Conservation (phyloP, 2,888 invertebrate species). For the Meloe dianella region DNA sequence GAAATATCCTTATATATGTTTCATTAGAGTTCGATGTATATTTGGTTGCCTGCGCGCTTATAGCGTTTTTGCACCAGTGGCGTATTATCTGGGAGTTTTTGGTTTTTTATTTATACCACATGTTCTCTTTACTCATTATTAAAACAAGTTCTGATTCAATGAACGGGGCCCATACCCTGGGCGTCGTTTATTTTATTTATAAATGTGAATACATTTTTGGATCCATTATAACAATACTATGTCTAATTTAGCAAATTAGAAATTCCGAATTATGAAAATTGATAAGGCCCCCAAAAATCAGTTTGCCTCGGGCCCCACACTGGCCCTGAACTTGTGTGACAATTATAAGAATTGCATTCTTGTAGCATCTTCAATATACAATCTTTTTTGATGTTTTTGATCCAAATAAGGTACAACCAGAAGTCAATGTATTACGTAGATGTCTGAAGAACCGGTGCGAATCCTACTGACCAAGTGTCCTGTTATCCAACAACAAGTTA, state of each 20-base stretch:
- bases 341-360: background rate
- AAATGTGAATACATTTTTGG: too few relatives aligned
- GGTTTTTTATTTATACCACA: background rate
- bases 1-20: too few relatives aligned
- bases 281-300: too few relatives aligned
- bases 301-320: too few relatives aligned
- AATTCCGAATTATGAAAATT: too few relatives aligned
- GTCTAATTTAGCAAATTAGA: too few relatives aligned
- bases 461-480: slow-evolving; percentile 43
- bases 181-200: too few relatives aligned
- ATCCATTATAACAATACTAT: too few relatives aligned
- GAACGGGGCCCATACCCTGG: too few relatives aligned
- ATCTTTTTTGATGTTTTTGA: background rate
- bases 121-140: background rate
- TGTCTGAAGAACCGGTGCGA: slow-evolving; percentile 34
- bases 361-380: background rate
- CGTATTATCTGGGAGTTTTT: background rate
- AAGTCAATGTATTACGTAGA: slow-evolving; percentile 1
- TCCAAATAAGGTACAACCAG: slow-evolving; percentile 8
- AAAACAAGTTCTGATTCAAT: background rate
- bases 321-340: background rate
- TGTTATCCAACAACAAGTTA: slow-evolving; percentile 34
- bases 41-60: background rate
- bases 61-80: background rate
- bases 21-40: background rate